Percentiles rank a stretch among this genome's conserved stretches.
phyloP scores from a whole-genome alignment of 2,888 invertebrate species.

The Lumbricus terrestris region DNA sequence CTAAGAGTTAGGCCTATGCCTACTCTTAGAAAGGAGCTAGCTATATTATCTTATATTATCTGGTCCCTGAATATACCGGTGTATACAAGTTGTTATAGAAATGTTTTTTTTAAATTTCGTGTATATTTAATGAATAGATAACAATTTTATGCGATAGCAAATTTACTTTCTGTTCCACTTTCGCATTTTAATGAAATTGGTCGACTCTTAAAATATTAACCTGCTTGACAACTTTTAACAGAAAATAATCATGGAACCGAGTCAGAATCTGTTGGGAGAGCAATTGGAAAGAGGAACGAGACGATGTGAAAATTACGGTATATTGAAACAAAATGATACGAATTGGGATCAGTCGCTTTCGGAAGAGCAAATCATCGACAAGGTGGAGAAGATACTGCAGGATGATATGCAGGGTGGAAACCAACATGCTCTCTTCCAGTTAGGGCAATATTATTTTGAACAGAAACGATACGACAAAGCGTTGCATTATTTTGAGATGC shows the following conservation, averaged over 20 bases:
- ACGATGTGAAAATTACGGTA: background rate
- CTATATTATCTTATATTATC: too few relatives aligned
- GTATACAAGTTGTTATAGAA: background rate
- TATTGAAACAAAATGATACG: background rate
- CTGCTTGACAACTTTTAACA: background rate
- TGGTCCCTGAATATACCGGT: background rate
- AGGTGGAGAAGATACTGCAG: conserved; percentile 51
- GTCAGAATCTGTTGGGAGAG: background rate
- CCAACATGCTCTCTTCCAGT: conserved; percentile 52
- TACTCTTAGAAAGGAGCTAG: too few relatives aligned
- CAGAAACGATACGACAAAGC: conserved; percentile 55
- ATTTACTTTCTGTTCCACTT: background rate
- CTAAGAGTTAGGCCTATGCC: too few relatives aligned
- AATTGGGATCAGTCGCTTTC: conserved; percentile 27
- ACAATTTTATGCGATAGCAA: background rate
- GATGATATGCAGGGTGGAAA: conserved; percentile 52
- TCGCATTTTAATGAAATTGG: background rate
- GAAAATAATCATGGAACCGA: background rate
- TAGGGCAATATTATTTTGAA: conserved; percentile 57
- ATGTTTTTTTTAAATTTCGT: background rate
- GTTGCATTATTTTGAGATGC: conserved; percentile 51
- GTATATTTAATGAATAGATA: too few relatives aligned
- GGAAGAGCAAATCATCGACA: conserved; percentile 52
- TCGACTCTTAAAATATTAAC: background rate
- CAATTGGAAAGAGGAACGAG: background rate